These are phyloP conservation scores for Penaeus indicus DNA, from an alignment of 1,140 invertebrate species.

Conservation along the genomic window DNA sequence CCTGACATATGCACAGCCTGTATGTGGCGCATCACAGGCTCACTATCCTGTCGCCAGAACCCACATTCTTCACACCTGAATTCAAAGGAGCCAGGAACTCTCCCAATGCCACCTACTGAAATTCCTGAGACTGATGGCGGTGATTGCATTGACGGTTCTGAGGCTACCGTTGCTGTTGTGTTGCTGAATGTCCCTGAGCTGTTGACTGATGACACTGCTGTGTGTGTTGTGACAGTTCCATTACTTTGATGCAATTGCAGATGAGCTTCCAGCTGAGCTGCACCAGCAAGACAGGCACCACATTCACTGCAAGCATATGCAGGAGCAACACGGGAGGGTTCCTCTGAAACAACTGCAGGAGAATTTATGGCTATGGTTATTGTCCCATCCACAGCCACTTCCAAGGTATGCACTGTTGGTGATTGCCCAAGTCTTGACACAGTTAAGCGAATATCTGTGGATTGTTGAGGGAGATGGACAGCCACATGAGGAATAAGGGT, in stretches of 20 bases:
- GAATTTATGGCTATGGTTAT: conserved; percentile 1
- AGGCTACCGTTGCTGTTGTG: conserved; percentile 17
- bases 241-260: conserved; percentile 42
- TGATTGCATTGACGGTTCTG: conserved; percentile 12
- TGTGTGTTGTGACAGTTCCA: background rate
- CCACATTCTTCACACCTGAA: conserved; percentile 66
- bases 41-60: conserved; percentile 59
- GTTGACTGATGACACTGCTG: background rate
- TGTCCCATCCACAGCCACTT: conserved; percentile 46
- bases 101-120: conserved; percentile 1
- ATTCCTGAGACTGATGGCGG: conserved; percentile 24
- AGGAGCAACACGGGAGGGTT: conserved; percentile 22
- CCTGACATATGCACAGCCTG: conserved; percentile 66
- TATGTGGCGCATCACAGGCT: conserved; percentile 63
- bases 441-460: conserved; percentile 42
- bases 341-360: background rate
- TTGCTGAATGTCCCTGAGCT: background rate
- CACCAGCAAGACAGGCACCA: conserved; percentile 45
- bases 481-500: conserved; percentile 43
- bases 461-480: conserved; percentile 34
- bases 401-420: conserved; percentile 30
- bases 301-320: conserved; percentile 64
- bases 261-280: conserved; percentile 61
- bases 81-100: conserved; percentile 50
- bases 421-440: conserved; percentile 39